Base-by-base conservation (phyloP, 2,888 invertebrate genomes). In the Rhimphoctona megacephalus region DNA sequence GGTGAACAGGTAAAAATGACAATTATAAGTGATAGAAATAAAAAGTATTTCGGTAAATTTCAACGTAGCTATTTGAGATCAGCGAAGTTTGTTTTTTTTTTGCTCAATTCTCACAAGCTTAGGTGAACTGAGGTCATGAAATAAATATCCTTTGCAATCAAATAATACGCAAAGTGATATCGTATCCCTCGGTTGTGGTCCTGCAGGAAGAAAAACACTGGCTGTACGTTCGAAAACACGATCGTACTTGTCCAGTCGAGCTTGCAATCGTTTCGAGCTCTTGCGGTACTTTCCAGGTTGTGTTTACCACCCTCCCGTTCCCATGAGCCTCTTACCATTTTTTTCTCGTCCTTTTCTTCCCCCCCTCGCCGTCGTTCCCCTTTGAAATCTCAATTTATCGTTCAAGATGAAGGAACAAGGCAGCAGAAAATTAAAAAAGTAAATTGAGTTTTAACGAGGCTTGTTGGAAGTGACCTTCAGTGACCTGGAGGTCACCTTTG, bases 271-370 rank as follows among this genome's bases (percentile, higher is more conserved):
- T 66, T 74, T 36, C 74, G 36, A 74, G 9, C 25, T 39, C 64
- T 81, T 81, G 82, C 82, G 82, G 82, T 82, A 82, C 82, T 82
- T 76, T 76, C 36, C 54, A 43, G 67, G 67, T 67, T 30, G 43
- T 67, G 67, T 81, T 81, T 36, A 36, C 73, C 64, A 54, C 54
- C 67, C 66, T 39, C 66, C 43, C 73, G 14, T 39, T n/a, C n/a
- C 43, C 57, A 14, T 39, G 11, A 14, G 14, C 57, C 22, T 72
- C 72, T 8, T 11, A n/a, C 19, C 9, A n/a, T n/a, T 72, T 19
- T 72, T 54, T 22, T 54, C n/a, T n/a, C 19, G 14, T 39, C 5
- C 54, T 54, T 39, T 22, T 57, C 7, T 19, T 14, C 43, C 25
- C 19, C 22, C 46, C 25, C 25, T 9, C 19, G 2, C 7, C 7